These are phyloP conservation scores for Seriola dumerili DNA, from an alignment of 2,113 vertebrate genomes.

Conservation along the genomic window DNA sequence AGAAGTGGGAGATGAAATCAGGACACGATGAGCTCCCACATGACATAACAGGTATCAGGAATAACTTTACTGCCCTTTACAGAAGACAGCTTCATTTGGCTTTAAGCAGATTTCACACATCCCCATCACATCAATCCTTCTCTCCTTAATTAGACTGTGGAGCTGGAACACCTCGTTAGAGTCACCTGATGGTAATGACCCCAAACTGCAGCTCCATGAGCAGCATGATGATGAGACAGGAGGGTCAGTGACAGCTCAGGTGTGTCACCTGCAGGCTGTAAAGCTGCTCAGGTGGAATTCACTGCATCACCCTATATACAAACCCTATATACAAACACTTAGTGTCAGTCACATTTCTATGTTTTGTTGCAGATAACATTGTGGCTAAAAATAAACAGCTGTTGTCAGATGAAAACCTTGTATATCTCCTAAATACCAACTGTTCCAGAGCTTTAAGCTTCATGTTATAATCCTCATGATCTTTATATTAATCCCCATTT, in stretches of 20 bases:
- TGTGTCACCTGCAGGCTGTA: neutral
- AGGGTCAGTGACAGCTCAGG: neutral
- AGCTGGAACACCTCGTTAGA: neutral
- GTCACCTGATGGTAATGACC: conserved; percentile 2
- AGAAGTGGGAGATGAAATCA: neutral
- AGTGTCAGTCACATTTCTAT: neutral
- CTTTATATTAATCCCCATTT: conserved; percentile 6
- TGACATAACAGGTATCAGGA: neutral
- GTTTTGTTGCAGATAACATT: neutral
- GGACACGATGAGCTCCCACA: neutral
- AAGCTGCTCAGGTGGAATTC: neutral
- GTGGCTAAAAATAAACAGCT: neutral
- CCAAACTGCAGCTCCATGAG: neutral
- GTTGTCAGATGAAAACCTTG: neutral
- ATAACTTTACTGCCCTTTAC: neutral
- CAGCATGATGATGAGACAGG: neutral
- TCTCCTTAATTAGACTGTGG: neutral
- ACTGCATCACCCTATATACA: neutral
- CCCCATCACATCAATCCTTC: neutral
- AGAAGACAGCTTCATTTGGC: conserved; percentile 14
- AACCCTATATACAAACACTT: neutral
- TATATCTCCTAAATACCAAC: conserved; percentile 15
- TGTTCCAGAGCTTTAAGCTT: conserved; percentile 17
- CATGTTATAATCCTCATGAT: neutral
- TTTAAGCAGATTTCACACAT: neutral